Evolutionary conservation across 2,888 invertebrate genomes (phyloP).

Genomic region (Bimastos eiseni): DNA sequence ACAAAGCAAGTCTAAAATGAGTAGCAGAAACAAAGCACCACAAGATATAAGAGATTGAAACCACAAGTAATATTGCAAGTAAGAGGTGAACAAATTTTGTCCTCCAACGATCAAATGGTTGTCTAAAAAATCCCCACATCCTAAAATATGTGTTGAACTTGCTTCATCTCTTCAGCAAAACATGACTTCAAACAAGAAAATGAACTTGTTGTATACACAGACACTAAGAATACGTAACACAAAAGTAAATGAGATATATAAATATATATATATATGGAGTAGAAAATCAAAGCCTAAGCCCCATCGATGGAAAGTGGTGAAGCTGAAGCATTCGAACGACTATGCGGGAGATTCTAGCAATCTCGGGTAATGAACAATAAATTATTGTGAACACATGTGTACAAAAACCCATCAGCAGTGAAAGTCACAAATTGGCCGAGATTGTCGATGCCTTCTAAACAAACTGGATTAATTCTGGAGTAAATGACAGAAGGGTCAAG

Average conservation of each 20-base stretch:
- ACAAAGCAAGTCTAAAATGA: neutral
- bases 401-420: no score
- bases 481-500: no score
- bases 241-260: neutral
- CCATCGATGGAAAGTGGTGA: neutral
- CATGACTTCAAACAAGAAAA: neutral
- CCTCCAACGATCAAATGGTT: neutral
- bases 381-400: neutral
- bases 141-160: neutral
- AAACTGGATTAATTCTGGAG: no score
- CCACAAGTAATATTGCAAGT: neutral
- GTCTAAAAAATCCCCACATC: neutral
- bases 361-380: neutral
- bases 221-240: neutral
- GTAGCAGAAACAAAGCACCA: no score
- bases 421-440: no score
- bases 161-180: neutral
- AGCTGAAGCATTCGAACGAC: neutral
- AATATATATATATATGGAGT: neutral
- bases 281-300: neutral
- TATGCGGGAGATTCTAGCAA: neutral
- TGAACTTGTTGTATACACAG: neutral
- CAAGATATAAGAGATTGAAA: neutral
- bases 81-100: neutral
- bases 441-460: no score